Percentiles rank a stretch among this genome's conserved stretches.
These are phyloP conservation scores for Staurois parvus DNA, from an alignment of 2,797 vertebrate species.

Conservation along the genomic window DNA sequence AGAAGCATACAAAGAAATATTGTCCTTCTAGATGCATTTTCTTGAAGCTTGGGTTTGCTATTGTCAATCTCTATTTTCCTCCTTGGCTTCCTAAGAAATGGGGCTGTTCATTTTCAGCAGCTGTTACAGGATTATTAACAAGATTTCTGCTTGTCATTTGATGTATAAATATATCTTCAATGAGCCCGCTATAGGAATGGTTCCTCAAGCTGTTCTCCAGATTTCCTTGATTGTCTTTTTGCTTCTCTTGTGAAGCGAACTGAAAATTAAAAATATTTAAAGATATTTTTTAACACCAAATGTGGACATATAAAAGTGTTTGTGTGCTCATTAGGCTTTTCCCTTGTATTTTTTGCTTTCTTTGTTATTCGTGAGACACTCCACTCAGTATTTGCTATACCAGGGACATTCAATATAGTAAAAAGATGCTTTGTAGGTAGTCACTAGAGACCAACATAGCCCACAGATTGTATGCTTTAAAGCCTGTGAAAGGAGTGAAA, in stretches of 20 bases:
- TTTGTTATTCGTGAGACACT: not conserved
- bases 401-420: not conserved
- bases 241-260: slow-evolving; percentile 35
- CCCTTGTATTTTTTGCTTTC: slow-evolving; percentile 11
- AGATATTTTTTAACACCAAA: slow-evolving; percentile 18
- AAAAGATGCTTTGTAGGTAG: no score
- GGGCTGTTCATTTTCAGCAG: not conserved
- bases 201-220: slow-evolving; percentile 34
- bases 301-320: slow-evolving; percentile 31
- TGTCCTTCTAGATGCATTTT: not conserved
- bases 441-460: no score
- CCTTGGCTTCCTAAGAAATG: slow-evolving; percentile 17
- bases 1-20: no score
- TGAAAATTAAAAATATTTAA: slow-evolving; percentile 39
- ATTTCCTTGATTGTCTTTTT: slow-evolving; percentile 45
- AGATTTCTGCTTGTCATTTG: slow-evolving; percentile 9
- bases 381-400: not conserved
- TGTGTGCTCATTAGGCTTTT: slow-evolving; percentile 29
- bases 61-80: not conserved
- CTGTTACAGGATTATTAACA: slow-evolving; percentile 12
- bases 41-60: not conserved
- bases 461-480: no score
- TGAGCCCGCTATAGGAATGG: slow-evolving; percentile 10
- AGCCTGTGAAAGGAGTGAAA: not conserved
- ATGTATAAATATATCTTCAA: slow-evolving; percentile 42